Base-by-base conservation (phyloP, 1,140 invertebrate species). In the Trachymyrmex septentrionalis region DNA sequence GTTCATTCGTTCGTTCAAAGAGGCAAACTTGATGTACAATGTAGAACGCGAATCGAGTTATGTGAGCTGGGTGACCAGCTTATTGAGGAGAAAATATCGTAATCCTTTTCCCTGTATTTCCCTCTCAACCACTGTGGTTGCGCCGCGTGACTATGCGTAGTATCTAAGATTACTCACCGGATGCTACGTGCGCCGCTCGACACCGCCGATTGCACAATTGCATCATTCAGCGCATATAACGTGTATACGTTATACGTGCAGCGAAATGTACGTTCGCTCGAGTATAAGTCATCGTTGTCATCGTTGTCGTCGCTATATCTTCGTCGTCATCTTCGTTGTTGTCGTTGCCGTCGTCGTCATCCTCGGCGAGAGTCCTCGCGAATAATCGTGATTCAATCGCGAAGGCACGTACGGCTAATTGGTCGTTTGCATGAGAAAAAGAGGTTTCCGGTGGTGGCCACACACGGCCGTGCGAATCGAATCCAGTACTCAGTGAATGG, bases 311-410 rank as follows among this genome's bases (percentile, higher is more conserved):
- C n/a, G 27, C 30, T 27, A 30, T 64, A 30, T 84, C 50, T 53
- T 75, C 67, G 59, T 67, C n/a, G 69, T 55, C 57, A 14, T 53
- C n/a, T n/a, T n/a, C 48, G 21, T 38, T 48, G 19, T 34, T 34
- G 67, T 81, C 19, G 30, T 78, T 53, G 14, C 38, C 57, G 61
- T 91, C 50, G 61, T 55, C 48, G 21, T 57, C 38, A 55, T 16
- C 48, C 19, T 38, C 55, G 19, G 16, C 59, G 24, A 24, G 53
- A 55, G 14, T 84, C 64, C 84, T 57, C 67, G 63, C 71, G 57
- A 61, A 44, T 81, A 81, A 92, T 91, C 90, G 87, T 92, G 92
- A 93, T 91, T 92, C 92, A 92, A 92, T 93, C 91, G 88, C 87
- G 76, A 89, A 91, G 89, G 90, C 86, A 93, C 91, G 90, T 92